Evolutionary conservation across 2,113 vertebrate species (phyloP).

Genomic region (Callipepla squamata): DNA sequence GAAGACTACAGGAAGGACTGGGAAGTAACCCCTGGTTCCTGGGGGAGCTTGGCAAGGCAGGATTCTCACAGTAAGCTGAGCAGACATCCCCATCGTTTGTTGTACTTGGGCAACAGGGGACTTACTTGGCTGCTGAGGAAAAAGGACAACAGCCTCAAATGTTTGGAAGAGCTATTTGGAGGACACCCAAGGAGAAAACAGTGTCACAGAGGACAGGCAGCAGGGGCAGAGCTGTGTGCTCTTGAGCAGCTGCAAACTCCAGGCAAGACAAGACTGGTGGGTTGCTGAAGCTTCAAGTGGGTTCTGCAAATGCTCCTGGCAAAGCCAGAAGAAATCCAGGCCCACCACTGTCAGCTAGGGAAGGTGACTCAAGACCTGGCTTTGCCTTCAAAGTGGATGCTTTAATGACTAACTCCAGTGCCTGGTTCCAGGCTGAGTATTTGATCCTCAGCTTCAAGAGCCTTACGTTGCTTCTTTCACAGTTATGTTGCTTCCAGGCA

Average conservation of each 20-base stretch:
- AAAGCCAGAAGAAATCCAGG: background rate
- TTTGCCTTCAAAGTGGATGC: background rate
- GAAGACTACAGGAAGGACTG: background rate
- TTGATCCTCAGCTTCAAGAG: background rate
- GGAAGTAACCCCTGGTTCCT: background rate
- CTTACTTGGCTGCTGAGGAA: background rate
- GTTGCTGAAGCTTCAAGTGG: background rate
- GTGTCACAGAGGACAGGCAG: background rate
- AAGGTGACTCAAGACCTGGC: background rate
- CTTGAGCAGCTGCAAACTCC: background rate
- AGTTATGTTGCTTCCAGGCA: background rate
- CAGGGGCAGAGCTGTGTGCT: background rate
- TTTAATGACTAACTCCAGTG: background rate
- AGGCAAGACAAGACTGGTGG: fast-evolving
- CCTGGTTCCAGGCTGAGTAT: background rate
- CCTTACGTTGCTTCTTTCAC: background rate
- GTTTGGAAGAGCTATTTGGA: background rate
- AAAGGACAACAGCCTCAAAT: background rate
- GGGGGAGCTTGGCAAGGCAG: fast-evolving
- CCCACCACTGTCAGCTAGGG: background rate
- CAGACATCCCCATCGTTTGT: fast-evolving
- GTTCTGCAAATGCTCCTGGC: background rate
- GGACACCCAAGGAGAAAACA: background rate
- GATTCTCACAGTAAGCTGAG: background rate
- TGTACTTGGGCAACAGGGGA: background rate